Evolutionary conservation across 2,797 vertebrate species (phyloP), one percentile per base, ranked within the genome.

Genomic region (Xiphorhynchus erythropygius): DNA sequence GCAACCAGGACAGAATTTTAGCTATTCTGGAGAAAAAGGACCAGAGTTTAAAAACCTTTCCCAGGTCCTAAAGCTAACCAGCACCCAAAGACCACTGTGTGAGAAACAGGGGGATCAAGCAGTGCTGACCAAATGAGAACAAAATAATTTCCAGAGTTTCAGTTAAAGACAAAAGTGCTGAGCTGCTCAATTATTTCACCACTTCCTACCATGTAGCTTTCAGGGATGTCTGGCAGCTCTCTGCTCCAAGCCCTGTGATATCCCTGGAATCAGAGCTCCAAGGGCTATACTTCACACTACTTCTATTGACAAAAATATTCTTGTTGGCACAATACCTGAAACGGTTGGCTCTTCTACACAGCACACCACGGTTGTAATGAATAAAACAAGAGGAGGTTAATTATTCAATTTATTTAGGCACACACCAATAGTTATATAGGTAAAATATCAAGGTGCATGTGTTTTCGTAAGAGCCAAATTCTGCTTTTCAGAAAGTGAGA

Each of bases 371-470:
- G 41, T 82, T 50, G 28, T 10, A 80, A 84, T 27, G 39, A 86
- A 80, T 76, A 89, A 77, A 96, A 85, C 75, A 74, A 94, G 37
- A 89, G 67, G 28, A 90, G 44, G 77, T 87, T 73, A 89, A 95
- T 87, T 74, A 93, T 71, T 92, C 63, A 64, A 74, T 87, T 90
- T 86, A 90, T 86, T 95, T 93, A 95, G 62, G 81, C 74, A 77
- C 39, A 95, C 89, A 89, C 27, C 16, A 3, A 50, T 49, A 89
- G 90, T 79, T 95, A 93, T 10, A 87, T 14, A 89, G 71, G 52
- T 53, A 84, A 94, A 94, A 93, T 64, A 90, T 8, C 62, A 85
- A 83, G 57, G 67, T 55, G 71, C 22, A 12, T 9, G n/a, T 53
- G 42, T 65, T 78, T 57, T 59, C 27, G 0, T 11, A 75, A 69